phyloP scores from a whole-genome alignment of 2,797 vertebrate genomes.

The Botia kubotai region DNA sequence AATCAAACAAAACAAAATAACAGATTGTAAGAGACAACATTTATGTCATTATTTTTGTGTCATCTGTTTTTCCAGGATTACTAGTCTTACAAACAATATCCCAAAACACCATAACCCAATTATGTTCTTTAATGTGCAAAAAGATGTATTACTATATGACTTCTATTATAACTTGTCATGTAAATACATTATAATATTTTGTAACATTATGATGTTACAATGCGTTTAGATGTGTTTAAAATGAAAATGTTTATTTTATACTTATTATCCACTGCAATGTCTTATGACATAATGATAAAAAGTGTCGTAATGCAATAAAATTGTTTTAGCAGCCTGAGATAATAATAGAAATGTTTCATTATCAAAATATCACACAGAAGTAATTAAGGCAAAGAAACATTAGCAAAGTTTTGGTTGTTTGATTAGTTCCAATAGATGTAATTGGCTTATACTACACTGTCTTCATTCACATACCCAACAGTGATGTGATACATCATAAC shows the following conservation, averaged over 20 bases:
- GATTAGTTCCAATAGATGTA: not conserved
- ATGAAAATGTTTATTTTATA: not conserved
- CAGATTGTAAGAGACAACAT: not conserved
- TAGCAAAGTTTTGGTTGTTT: not conserved
- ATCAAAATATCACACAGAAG: not conserved
- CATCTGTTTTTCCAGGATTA: not conserved
- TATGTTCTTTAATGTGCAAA: not conserved
- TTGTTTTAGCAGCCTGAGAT: not conserved
- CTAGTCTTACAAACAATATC: not conserved
- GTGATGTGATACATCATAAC: constrained; percentile 2
- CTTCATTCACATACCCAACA: not conserved
- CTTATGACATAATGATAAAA: not conserved
- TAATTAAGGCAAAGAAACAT: constrained; percentile 14
- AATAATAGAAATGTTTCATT: not conserved
- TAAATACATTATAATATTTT: too few relatives aligned
- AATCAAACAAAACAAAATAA: not conserved
- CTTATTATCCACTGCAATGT: not conserved
- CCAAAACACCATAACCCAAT: not conserved
- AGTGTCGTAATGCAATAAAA: not conserved
- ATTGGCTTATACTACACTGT: not conserved
- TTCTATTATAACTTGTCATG: not conserved
- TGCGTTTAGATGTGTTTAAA: too few relatives aligned
- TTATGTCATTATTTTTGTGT: not conserved
- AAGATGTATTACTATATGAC: not conserved
- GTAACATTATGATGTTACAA: not conserved